Evolutionary conservation across 2,797 vertebrate species (phyloP).

Genomic region (Crenichthys baileyi): DNA sequence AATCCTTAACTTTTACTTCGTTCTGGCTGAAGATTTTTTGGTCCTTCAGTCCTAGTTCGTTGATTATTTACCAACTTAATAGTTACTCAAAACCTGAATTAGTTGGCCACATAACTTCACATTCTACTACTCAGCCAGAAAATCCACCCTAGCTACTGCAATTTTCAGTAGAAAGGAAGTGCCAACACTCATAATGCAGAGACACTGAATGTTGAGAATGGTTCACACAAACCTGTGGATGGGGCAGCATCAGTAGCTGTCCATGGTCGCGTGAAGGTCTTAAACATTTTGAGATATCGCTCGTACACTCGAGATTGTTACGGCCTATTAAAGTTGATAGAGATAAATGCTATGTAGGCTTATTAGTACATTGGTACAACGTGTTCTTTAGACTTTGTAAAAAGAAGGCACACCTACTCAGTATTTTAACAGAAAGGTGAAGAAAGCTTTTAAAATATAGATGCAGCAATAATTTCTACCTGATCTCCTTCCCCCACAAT

Average conservation of each 20-base stretch:
- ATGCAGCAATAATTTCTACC: neutral
- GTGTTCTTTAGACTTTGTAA: neutral
- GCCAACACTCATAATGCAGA: constrained; percentile 7
- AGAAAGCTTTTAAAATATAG: neutral
- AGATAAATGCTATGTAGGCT: neutral
- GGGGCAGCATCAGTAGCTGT: constrained; percentile 39
- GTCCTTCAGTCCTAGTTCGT: too few relatives aligned
- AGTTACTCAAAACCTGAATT: neutral
- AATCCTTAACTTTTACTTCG: too few relatives aligned
- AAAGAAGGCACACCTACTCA: neutral
- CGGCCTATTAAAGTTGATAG: neutral
- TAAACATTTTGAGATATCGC: neutral
- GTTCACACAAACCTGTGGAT: constrained; percentile 9
- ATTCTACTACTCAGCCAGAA: constrained; percentile 50
- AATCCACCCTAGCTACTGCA: constrained; percentile 16
- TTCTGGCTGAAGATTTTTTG: too few relatives aligned
- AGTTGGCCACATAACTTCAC: neutral
- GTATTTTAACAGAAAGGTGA: neutral
- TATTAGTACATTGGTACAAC: neutral
- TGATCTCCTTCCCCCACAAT: neutral
- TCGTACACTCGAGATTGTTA: neutral
- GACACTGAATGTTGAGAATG: neutral
- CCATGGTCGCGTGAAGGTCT: constrained; percentile 37
- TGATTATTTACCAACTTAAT: neutral
- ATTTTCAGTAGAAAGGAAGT: constrained; percentile 14